Evolutionary conservation across 2,797 vertebrate species (phyloP).

Genomic region (Sebastes itinus): DNA sequence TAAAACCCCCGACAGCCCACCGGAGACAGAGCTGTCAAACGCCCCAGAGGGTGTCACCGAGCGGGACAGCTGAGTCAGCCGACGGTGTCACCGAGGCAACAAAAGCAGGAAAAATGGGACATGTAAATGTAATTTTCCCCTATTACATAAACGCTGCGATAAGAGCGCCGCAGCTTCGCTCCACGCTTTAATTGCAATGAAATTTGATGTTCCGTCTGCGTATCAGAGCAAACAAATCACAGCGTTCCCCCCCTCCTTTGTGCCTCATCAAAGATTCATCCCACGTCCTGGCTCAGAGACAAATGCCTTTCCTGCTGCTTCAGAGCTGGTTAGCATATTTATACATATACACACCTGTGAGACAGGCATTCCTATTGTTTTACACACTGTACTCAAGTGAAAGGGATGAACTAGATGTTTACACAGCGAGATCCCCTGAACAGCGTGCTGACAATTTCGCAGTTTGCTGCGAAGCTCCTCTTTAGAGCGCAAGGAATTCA

Average conservation of each 20-base stretch:
- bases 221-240: constrained; percentile 33
- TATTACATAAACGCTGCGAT: constrained; percentile 28
- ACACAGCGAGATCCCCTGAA: neutral
- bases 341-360: neutral
- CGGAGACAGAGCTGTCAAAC: constrained; percentile 41
- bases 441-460: constrained; percentile 1
- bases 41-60: constrained; percentile 11
- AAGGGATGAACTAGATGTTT: neutral
- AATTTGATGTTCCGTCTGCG: constrained; percentile 29
- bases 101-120: constrained; percentile 19
- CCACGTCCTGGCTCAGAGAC: constrained; percentile 7
- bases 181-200: constrained; percentile 18
- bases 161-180: constrained; percentile 1
- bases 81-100: neutral
- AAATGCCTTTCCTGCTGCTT: neutral
- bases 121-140: constrained; percentile 24
- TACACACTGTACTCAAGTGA: neutral
- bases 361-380: neutral
- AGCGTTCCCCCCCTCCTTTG: neutral
- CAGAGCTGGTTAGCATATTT: neutral
- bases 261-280: constrained; percentile 37
- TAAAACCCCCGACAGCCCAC: constrained; percentile 23
- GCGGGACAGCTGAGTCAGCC: constrained; percentile 47
- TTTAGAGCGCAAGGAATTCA: constrained; percentile 35
- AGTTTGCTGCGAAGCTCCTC: constrained; percentile 12